These are phyloP conservation scores for Petrolisthes manimaculis DNA, from an alignment of 2,888 invertebrate species.

Conservation along the genomic window DNA sequence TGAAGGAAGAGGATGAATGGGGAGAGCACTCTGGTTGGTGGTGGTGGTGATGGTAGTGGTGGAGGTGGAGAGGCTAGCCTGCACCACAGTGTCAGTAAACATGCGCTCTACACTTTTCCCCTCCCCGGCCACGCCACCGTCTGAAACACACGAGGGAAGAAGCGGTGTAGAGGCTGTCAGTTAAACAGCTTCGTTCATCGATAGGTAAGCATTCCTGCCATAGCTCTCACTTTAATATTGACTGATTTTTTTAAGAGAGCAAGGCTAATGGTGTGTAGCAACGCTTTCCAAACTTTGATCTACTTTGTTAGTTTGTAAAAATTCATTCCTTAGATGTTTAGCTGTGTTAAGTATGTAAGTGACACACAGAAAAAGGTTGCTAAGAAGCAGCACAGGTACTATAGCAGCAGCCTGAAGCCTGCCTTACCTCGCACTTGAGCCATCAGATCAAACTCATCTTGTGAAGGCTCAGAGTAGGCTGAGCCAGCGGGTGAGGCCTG, in stretches of 20 bases:
- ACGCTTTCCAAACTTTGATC: slow-evolving; percentile 46
- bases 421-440: slow-evolving; percentile 66
- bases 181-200: slow-evolving; percentile 50
- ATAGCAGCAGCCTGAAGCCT: slow-evolving; percentile 65
- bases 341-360: slow-evolving; percentile 50
- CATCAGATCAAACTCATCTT: slow-evolving; percentile 66
- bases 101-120: slow-evolving; percentile 64
- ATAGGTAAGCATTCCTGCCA: slow-evolving; percentile 50
- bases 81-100: slow-evolving; percentile 61
- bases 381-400: slow-evolving; percentile 61
- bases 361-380: slow-evolving; percentile 56
- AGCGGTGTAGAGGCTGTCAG: slow-evolving; percentile 59
- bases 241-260: slow-evolving; percentile 39
- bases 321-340: slow-evolving; percentile 56
- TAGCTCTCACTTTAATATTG: slow-evolving; percentile 31
- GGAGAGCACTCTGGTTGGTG: slow-evolving; percentile 58
- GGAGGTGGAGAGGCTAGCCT: slow-evolving; percentile 52
- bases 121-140: slow-evolving; percentile 62
- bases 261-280: slow-evolving; percentile 59
- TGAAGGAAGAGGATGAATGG: slow-evolving; percentile 42
- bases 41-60: slow-evolving; percentile 46
- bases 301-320: slow-evolving; percentile 50
- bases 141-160: slow-evolving; percentile 66
- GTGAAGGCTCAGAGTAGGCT: slow-evolving; percentile 52
- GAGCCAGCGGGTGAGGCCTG: slow-evolving; percentile 40